Percentiles rank a stretch among this genome's conserved stretches.
Conservation (phyloP, 1,140 invertebrate species). For the Euglossa dilemma region DNA sequence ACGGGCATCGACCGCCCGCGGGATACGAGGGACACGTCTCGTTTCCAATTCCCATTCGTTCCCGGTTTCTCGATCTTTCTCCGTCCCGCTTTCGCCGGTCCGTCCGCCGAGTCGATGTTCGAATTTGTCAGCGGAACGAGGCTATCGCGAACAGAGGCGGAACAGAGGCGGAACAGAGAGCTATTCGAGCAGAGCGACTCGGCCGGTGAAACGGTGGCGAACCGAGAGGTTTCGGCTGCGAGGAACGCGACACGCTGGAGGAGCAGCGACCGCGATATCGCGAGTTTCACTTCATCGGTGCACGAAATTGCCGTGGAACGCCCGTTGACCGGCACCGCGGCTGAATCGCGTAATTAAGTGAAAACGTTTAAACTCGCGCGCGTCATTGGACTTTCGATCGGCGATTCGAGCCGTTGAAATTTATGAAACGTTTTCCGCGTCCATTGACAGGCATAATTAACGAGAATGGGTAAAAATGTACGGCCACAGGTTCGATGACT, state of each 20-base stretch:
- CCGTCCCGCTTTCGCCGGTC: no score
- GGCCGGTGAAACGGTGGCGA: background rate
- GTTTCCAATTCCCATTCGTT: background rate
- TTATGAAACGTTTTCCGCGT: conserved; percentile 30
- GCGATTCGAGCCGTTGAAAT: conserved; percentile 21
- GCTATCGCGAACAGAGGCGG: no score
- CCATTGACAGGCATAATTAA: conserved; percentile 36
- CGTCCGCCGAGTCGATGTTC: background rate
- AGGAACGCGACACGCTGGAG: background rate
- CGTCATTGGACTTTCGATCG: conserved; percentile 31
- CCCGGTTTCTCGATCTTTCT: no score
- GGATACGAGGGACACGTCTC: no score
- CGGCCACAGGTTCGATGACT: background rate
- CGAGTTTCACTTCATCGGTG: conserved; percentile 34
- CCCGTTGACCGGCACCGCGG: background rate
- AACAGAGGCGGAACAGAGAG: background rate
- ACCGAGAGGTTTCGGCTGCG: no score
- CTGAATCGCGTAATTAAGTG: conserved; percentile 52
- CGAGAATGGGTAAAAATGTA: background rate
- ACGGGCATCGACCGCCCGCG: background rate
- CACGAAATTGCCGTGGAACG: conserved; percentile 43
- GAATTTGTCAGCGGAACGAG: no score
- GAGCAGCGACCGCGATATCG: background rate
- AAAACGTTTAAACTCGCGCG: conserved; percentile 44
- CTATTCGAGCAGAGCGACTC: background rate